Base-by-base conservation (phyloP, 2,888 invertebrate genomes). In the Apocheima hispidaria region DNA sequence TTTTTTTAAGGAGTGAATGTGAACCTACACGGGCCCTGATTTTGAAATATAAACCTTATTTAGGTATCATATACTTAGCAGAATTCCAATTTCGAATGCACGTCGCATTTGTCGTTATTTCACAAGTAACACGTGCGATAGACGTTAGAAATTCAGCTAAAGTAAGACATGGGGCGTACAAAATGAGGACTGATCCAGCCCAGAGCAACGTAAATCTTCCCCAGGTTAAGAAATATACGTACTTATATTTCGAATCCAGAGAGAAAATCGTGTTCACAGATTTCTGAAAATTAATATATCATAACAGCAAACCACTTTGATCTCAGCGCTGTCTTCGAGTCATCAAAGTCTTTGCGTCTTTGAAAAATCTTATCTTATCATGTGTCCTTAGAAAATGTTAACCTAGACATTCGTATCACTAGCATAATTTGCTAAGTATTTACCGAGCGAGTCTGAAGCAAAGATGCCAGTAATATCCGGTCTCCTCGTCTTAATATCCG, bases 401-500 rank as follows among this genome's bases (percentile, higher is more conserved):
- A 14, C 14, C 33, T 46, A 38, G 46, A 48, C 20, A 48, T 46
- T 38, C 40, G 40, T 38, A 40, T 55, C 56, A 49, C 49, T 49
- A 49, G 9, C 43, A 57, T 48, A 53, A 33, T 41, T 30, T n/a
- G 30, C 38, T n/a, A 21, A 52, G 14, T 53, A 49, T 60, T 60
- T 53, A 28, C 49, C 18, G 30, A 54, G 52, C 26, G 12, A 44
- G 38, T 57, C 67, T 67, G 50, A 74, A 74, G 68, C 69, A 50
- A 60, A 73, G 74, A 76, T 71, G 70, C 66, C 68, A 73, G 75
- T 83, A 84, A 87, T 87, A 82, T 86, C 87, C 87, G 87, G 79
- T 12, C 78, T 80, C 36, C 46, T 43, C 46, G 44, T 56, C 56
- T 43, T 83, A 84, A 87, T 87, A 85, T 87, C 87, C 87, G 86